Percentiles rank a stretch among this genome's conserved stretches.
These are phyloP conservation scores for Platichthys flesus DNA, from an alignment of 2,113 vertebrate genomes.

Conservation along the genomic window DNA sequence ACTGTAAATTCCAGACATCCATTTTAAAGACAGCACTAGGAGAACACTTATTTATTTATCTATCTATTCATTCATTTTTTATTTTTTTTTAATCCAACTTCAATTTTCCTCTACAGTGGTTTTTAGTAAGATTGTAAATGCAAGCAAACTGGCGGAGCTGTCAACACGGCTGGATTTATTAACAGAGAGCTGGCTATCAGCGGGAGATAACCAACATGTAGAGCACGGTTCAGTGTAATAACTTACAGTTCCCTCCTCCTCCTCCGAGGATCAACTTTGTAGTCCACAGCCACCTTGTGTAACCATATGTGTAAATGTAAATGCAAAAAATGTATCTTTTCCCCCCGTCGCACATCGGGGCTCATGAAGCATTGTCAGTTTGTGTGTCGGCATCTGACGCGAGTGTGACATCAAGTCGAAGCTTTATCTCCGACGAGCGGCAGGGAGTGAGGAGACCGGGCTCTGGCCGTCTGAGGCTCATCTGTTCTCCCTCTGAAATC, in stretches of 20 bases:
- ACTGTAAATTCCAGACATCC: conserved; percentile 80
- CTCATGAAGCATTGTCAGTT: conserved; percentile 44
- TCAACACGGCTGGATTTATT: conserved; percentile 80
- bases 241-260: conserved; percentile 55
- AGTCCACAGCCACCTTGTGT: conserved; percentile 50
- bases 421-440: conserved; percentile 50
- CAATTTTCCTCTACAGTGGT: conserved; percentile 87
- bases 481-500: conserved; percentile 41
- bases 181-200: conserved; percentile 79
- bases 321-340: conserved; percentile 41
- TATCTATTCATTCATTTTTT: conserved; percentile 81
- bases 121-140: conserved; percentile 85
- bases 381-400: conserved; percentile 32
- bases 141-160: conserved; percentile 75
- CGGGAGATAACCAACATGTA: conserved; percentile 79
- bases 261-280: conserved; percentile 63
- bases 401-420: conserved; percentile 57
- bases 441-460: conserved; percentile 10
- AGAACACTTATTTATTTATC: conserved; percentile 84
- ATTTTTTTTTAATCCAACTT: conserved; percentile 78
- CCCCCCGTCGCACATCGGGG: conserved; percentile 41
- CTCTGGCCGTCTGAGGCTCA: conserved; percentile 13
- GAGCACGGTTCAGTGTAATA: conserved; percentile 73
- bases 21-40: conserved; percentile 80
- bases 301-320: conserved; percentile 67